Evolutionary conservation across 2,888 invertebrate species (phyloP).

Genomic region (Melinopterus prodromus): DNA sequence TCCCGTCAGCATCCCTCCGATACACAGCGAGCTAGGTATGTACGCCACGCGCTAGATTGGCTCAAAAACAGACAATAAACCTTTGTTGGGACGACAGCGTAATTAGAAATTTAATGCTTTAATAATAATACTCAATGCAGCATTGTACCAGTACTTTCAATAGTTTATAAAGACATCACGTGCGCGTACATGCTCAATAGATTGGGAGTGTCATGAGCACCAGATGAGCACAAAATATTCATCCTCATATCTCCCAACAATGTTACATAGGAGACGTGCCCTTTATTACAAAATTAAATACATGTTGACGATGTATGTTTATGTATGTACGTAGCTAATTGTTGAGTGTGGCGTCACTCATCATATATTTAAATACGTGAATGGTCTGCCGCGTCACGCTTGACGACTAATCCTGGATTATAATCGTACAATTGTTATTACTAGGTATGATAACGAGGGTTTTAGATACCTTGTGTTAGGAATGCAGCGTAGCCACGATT

Average conservation of each 20-base stretch:
- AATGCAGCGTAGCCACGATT: too few relatives aligned
- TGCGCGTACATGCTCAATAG: slow-evolving; percentile 8
- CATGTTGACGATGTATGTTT: background rate
- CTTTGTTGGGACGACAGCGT: slow-evolving; percentile 26
- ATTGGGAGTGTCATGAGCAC: slow-evolving; percentile 26
- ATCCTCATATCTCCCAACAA: background rate
- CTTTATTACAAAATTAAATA: background rate
- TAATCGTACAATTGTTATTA: too few relatives aligned
- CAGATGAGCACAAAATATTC: slow-evolving; percentile 13
- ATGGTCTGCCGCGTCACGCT: too few relatives aligned
- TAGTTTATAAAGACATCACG: slow-evolving; percentile 22
- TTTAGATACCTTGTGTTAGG: too few relatives aligned
- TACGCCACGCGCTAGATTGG: background rate
- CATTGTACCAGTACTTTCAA: slow-evolving; percentile 23
- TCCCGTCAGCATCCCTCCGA: background rate
- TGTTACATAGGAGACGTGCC: background rate
- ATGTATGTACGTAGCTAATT: background rate
- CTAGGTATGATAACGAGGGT: too few relatives aligned
- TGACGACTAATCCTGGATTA: too few relatives aligned
- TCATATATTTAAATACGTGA: too few relatives aligned
- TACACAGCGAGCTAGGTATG: slow-evolving; percentile 6
- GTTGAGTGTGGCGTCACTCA: too few relatives aligned
- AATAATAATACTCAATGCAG: slow-evolving; percentile 26
- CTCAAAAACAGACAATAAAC: slow-evolving; percentile 18
- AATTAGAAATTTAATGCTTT: slow-evolving; percentile 31